phyloP scores from a whole-genome alignment of 2,113 vertebrate species.

The Geococcyx californianus region DNA sequence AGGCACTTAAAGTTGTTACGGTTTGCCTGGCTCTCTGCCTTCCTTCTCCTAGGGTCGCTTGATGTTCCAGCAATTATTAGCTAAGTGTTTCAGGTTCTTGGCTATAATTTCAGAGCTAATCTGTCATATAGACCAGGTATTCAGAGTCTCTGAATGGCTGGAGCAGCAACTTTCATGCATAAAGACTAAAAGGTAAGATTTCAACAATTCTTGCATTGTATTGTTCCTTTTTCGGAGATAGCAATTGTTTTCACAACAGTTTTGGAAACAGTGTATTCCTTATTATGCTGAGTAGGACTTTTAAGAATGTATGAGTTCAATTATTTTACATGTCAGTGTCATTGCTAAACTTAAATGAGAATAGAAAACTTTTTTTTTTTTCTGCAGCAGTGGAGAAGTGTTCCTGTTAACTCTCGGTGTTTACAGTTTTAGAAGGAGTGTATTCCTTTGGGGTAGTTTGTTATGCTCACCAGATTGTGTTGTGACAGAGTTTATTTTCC shows the following conservation, averaged over 20 bases:
- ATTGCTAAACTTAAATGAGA: neutral
- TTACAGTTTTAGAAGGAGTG: neutral
- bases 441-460: neutral
- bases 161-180: neutral
- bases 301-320: neutral
- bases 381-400: neutral
- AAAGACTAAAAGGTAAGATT: neutral
- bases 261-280: neutral
- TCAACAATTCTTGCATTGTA: neutral
- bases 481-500: slow-evolving; percentile 25
- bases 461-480: neutral
- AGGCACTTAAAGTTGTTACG: neutral
- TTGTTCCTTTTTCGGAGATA: neutral
- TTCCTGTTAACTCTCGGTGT: neutral
- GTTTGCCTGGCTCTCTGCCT: neutral
- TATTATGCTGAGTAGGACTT: neutral
- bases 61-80: neutral
- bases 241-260: neutral
- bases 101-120: neutral
- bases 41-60: neutral
- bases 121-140: neutral
- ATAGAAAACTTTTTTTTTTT: neutral
- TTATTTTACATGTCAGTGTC: neutral
- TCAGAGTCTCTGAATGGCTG: neutral
- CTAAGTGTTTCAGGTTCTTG: neutral